These are phyloP conservation scores for Scyliorhinus canicula DNA, from an alignment of 2,797 vertebrate genomes.

Conservation along the genomic window DNA sequence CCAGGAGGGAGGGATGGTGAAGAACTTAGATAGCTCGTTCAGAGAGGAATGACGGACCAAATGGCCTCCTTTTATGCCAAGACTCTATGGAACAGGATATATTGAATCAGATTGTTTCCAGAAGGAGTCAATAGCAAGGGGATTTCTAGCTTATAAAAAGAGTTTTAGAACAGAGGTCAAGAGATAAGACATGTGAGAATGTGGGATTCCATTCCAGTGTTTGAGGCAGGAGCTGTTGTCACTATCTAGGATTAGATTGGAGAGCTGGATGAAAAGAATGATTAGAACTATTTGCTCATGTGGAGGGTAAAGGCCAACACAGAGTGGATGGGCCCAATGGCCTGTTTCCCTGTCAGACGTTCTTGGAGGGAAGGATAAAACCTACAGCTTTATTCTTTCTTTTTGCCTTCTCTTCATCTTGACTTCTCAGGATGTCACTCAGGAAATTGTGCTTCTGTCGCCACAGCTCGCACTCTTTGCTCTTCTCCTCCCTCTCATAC, in stretches of 20 bases:
- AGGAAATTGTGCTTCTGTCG: slow-evolving; percentile 55
- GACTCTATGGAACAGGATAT: not conserved
- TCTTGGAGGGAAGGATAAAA: not conserved
- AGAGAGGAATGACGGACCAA: not conserved
- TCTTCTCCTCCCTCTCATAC: slow-evolving; percentile 53
- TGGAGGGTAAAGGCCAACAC: not conserved
- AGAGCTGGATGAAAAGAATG: not conserved
- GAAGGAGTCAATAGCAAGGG: not conserved
- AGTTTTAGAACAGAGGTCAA: not conserved
- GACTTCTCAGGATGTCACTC: slow-evolving; percentile 47
- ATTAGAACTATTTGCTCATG: not conserved
- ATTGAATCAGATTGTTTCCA: not conserved
- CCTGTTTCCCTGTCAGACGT: not conserved
- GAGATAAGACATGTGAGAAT: not conserved
- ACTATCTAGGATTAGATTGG: not conserved
- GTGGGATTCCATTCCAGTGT: not conserved
- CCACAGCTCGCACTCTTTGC: slow-evolving; percentile 57
- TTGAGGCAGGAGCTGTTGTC: not conserved
- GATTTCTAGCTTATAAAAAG: not conserved
- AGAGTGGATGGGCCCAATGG: not conserved
- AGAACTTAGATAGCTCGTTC: not conserved
- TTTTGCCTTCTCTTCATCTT: slow-evolving; percentile 59
- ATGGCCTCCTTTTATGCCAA: not conserved
- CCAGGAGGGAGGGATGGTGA: not conserved
- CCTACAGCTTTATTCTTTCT: slow-evolving; percentile 60